A percentile compares a stretch with the other conserved stretches of the same genome.
phyloP scores from a whole-genome alignment of 2,797 vertebrate species.

The Sebastes steindachneri region DNA sequence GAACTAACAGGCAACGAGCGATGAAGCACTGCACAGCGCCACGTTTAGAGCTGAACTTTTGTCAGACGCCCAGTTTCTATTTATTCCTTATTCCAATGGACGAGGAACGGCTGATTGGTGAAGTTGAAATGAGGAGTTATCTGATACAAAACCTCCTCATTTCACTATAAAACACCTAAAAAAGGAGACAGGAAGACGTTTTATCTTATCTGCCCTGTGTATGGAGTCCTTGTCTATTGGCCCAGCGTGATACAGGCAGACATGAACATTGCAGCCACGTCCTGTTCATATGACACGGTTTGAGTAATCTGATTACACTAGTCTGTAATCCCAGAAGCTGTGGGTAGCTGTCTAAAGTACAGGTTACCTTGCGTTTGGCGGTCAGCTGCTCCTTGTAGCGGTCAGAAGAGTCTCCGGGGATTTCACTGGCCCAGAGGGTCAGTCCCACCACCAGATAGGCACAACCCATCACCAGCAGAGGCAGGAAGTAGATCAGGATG shows the following conservation, averaged over 20 bases:
- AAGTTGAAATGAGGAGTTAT: no score
- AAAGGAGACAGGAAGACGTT: no score
- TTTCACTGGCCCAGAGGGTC: conserved; percentile 96
- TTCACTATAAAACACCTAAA: no score
- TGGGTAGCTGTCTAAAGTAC: background rate
- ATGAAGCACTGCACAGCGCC: no score
- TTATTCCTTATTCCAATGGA: no score
- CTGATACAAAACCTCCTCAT: no score
- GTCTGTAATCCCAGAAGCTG: background rate
- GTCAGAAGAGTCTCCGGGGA: conserved; percentile 94
- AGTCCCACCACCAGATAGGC: conserved; percentile 93
- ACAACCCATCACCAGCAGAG: conserved; percentile 93
- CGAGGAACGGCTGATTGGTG: no score
- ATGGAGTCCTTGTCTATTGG: no score
- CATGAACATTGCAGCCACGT: background rate
- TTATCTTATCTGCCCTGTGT: no score
- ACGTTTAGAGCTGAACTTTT: no score
- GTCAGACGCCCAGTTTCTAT: no score
- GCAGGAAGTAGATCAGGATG: conserved; percentile 92
- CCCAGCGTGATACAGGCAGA: background rate
- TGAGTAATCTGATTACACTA: background rate
- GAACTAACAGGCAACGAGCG: no score
- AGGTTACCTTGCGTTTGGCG: conserved; percentile 93
- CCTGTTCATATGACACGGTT: background rate
- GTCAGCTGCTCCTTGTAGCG: conserved; percentile 96